These are phyloP conservation scores for Lamprologus lemairii DNA, from an alignment of 2,113 vertebrate genomes.

Conservation along the genomic window DNA sequence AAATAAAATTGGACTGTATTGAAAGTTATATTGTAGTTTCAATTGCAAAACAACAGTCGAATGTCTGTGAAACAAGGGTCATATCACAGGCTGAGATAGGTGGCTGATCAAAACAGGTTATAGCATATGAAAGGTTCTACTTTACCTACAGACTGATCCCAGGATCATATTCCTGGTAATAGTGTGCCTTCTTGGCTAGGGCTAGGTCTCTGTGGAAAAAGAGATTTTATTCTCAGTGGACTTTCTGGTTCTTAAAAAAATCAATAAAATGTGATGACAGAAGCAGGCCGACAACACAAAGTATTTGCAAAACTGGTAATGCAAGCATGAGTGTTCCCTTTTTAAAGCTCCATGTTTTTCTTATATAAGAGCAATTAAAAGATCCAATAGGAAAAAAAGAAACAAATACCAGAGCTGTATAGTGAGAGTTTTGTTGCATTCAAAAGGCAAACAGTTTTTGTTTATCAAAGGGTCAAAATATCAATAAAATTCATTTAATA, in stretches of 20 bases:
- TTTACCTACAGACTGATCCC: background rate
- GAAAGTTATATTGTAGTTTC: background rate
- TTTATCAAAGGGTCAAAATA: background rate
- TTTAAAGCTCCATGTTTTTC: background rate
- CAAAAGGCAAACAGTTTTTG: background rate
- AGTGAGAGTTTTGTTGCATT: background rate
- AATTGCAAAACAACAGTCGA: background rate
- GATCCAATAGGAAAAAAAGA: rapidly evolving
- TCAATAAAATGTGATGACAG: background rate
- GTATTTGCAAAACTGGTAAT: background rate
- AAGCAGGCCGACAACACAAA: background rate
- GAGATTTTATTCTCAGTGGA: background rate
- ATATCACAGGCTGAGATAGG: background rate
- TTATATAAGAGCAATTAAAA: background rate
- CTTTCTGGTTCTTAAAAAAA: background rate
- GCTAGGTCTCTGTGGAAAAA: background rate
- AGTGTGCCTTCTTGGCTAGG: background rate
- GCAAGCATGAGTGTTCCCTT: rapidly evolving
- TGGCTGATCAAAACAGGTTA: background rate
- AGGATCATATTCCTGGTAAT: background rate
- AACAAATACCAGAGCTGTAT: background rate
- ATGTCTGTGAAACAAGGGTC: background rate
- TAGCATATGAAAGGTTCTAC: background rate
- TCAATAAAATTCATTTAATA: background rate
- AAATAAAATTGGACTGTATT: background rate